These are phyloP conservation scores for Sinella curviseta DNA, from an alignment of 1,140 invertebrate species.

Conservation along the genomic window DNA sequence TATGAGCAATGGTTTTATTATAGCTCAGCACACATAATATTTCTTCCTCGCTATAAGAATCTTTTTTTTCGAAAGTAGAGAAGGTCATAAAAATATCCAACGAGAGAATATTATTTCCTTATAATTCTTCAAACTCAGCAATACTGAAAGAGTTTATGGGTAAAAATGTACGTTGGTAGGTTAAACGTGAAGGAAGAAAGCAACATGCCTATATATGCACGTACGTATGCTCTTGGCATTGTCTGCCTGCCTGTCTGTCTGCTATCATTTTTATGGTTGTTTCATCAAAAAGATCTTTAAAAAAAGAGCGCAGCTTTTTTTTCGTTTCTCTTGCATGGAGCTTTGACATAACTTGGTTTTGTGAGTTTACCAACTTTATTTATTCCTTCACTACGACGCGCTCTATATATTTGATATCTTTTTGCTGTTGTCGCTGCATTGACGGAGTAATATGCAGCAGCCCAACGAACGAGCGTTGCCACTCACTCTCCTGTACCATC, in stretches of 20 bases:
- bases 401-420: no score
- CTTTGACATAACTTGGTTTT: no score
- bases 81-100: constrained; percentile 7
- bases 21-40: not conserved
- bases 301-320: not conserved
- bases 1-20: not conserved
- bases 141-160: not conserved
- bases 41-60: not conserved
- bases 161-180: no score
- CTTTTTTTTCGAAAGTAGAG: not conserved
- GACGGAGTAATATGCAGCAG: not conserved
- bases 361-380: no score
- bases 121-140: constrained; percentile 21
- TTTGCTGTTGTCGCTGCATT: no score
- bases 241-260: not conserved
- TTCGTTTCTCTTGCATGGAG: no score
- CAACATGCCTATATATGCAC: not conserved
- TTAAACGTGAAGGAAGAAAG: no score
- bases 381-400: no score
- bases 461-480: not conserved
- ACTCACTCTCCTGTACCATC: not conserved
- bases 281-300: not conserved
- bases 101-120: not conserved
- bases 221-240: not conserved
- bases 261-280: not conserved